Percentiles rank a stretch among this genome's conserved stretches.
These are phyloP conservation scores for Rhinatrema bivittatum DNA, from an alignment of 2,797 vertebrate species.

Conservation along the genomic window DNA sequence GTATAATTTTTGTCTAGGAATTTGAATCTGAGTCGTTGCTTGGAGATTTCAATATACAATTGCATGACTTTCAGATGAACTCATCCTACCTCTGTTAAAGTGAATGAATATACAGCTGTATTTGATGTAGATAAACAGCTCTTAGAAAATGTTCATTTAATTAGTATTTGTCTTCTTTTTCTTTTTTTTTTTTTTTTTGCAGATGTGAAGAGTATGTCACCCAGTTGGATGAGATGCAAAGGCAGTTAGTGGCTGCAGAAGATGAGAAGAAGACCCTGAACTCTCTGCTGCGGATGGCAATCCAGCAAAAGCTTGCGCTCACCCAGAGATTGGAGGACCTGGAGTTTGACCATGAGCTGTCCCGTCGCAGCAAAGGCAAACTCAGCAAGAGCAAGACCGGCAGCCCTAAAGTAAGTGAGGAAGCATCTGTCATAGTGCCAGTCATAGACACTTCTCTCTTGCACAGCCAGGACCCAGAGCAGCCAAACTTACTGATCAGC, in stretches of 20 bases:
- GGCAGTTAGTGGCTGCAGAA: slow-evolving; percentile 93
- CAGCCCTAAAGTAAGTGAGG: slow-evolving; percentile 95
- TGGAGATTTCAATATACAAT: no score
- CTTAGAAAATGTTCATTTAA: not conserved
- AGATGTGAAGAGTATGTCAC: slow-evolving; percentile 96
- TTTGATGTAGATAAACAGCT: no score
- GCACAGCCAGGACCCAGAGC: slow-evolving; percentile 73
- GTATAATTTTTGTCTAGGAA: no score
- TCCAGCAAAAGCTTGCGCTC: slow-evolving; percentile 95
- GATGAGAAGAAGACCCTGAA: slow-evolving; percentile 99
- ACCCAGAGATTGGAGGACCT: slow-evolving; percentile 95
- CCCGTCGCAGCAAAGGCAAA: slow-evolving; percentile 81
- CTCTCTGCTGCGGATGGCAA: slow-evolving; percentile 94
- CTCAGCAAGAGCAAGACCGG: slow-evolving; percentile 85
- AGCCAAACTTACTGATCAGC: slow-evolving; percentile 65
- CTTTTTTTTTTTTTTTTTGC: slow-evolving; percentile 13
- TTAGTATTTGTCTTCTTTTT: no score
- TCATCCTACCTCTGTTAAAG: no score
- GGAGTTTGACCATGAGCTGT: slow-evolving; percentile 96
- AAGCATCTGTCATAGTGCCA: slow-evolving; percentile 61
- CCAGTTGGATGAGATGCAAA: slow-evolving; percentile 97
- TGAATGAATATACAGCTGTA: no score
- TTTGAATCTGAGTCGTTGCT: no score
- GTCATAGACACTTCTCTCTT: slow-evolving; percentile 67
- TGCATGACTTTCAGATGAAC: no score